phyloP scores from a whole-genome alignment of 2,797 vertebrate species.

The Phalanger gymnotis region DNA sequence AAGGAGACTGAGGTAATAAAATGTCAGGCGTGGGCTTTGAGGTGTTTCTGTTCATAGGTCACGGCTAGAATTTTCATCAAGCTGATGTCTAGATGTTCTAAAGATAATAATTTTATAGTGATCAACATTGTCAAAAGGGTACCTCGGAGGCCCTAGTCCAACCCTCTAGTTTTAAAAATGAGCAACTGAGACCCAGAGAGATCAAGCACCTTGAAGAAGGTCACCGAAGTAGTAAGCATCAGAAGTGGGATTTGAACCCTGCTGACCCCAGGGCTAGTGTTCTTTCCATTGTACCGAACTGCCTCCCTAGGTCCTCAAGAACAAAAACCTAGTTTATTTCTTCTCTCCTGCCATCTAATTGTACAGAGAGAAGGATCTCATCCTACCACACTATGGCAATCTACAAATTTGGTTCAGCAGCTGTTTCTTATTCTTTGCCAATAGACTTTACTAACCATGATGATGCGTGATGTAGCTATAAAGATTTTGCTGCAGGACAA shows the following conservation, averaged over 20 bases:
- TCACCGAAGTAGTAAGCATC: not conserved
- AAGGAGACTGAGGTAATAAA: not conserved
- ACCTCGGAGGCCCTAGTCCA: not conserved
- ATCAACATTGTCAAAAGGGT: not conserved
- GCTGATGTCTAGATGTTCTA: not conserved
- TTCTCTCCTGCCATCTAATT: not conserved
- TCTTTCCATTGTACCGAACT: not conserved
- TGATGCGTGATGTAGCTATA: not conserved
- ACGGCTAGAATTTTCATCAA: not conserved
- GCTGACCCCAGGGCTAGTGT: not conserved
- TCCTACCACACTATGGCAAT: not conserved
- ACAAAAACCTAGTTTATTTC: not conserved
- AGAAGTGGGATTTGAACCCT: not conserved
- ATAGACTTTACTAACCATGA: not conserved
- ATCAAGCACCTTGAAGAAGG: not conserved
- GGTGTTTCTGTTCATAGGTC: not conserved
- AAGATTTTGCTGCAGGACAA: not conserved
- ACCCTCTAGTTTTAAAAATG: not conserved
- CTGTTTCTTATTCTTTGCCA: not conserved
- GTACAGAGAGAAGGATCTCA: not conserved
- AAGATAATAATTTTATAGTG: not conserved
- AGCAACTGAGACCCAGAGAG: not conserved
- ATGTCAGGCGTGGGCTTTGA: not conserved
- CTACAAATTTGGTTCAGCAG: not conserved
- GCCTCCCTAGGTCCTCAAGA: not conserved